Evolutionary conservation across 2,888 invertebrate species (phyloP).

Genomic region (Drosophila robusta): DNA sequence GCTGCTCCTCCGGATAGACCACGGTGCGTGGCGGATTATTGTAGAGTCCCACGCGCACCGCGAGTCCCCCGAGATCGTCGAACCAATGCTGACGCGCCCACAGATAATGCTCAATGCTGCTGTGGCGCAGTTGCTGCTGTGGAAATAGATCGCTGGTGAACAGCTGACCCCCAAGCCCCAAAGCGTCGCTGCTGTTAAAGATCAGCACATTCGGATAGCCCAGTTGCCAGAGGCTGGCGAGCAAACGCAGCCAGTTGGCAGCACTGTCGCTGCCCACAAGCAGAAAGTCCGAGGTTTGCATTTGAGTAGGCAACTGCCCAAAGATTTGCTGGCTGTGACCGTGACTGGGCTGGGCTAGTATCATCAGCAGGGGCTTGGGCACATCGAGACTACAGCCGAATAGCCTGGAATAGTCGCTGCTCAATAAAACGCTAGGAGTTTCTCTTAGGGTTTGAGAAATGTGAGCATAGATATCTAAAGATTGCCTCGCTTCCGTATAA

Average conservation of each 20-base stretch:
- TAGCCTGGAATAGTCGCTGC: not conserved
- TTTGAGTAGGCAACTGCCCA: conserved; percentile 17
- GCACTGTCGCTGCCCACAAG: conserved; percentile 32
- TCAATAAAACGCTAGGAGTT: conserved; percentile 43
- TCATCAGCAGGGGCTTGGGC: conserved; percentile 37
- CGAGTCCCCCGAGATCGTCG: conserved; percentile 32
- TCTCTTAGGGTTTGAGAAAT: conserved; percentile 19
- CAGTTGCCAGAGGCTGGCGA: conserved; percentile 30
- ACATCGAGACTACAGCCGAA: not conserved
- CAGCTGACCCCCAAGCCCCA: not conserved
- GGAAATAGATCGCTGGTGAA: conserved; percentile 44
- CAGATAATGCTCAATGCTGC: conserved; percentile 41
- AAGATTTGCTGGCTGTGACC: conserved; percentile 14
- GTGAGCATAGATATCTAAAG: conserved; percentile 4
- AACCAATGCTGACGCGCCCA: conserved; percentile 51
- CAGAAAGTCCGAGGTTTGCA: conserved; percentile 47
- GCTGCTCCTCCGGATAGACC: conserved; percentile 37
- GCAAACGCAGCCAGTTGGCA: conserved; percentile 33
- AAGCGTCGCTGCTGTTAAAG: conserved; percentile 26
- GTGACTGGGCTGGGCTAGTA: conserved; percentile 7
- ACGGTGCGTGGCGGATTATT: conserved; percentile 63
- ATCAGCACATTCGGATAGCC: conserved; percentile 57
- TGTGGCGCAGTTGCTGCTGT: conserved; percentile 9
- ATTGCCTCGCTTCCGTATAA: conserved; percentile 15
- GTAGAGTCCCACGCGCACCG: conserved; percentile 56